These are phyloP conservation scores for Dyspetes luteomarginatus DNA, from an alignment of 2,888 invertebrate species.

Conservation along the genomic window DNA sequence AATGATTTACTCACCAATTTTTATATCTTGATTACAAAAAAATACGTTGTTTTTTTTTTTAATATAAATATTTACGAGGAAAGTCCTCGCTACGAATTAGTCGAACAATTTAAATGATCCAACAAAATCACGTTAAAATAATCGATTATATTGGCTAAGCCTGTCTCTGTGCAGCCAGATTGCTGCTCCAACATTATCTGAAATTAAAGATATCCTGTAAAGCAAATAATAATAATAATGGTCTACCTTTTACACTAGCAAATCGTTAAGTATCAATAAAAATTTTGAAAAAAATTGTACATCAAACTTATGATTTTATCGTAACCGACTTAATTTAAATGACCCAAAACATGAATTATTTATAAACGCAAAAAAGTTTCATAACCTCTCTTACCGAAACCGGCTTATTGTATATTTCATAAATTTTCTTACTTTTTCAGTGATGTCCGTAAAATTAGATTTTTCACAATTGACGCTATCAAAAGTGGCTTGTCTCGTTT, in stretches of 20 bases:
- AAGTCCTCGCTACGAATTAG: constrained; percentile 34
- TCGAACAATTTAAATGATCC: neutral
- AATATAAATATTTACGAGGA: neutral
- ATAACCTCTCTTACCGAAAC: constrained; percentile 10
- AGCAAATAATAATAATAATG: neutral
- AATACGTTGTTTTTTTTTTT: neutral
- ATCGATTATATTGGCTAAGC: constrained; percentile 25
- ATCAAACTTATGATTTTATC: neutral
- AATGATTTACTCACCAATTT: constrained; percentile 7
- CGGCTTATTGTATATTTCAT: neutral
- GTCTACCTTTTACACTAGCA: neutral
- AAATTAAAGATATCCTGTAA: neutral
- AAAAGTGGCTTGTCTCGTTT: neutral
- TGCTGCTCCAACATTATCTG: constrained; percentile 60
- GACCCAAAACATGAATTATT: neutral
- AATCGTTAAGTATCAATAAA: neutral
- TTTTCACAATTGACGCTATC: neutral
- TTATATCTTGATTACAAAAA: neutral
- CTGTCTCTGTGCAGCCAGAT: constrained; percentile 26
- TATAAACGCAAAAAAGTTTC: neutral
- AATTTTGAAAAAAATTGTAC: neutral
- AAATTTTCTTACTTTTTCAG: constrained; percentile 1
- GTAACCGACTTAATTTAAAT: neutral
- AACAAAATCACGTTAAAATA: neutral
- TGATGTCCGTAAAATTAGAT: neutral